Evolutionary conservation across 2,797 vertebrate species (phyloP), one percentile per base, ranked within the genome.

Genomic region (Pangasius krempfi): DNA sequence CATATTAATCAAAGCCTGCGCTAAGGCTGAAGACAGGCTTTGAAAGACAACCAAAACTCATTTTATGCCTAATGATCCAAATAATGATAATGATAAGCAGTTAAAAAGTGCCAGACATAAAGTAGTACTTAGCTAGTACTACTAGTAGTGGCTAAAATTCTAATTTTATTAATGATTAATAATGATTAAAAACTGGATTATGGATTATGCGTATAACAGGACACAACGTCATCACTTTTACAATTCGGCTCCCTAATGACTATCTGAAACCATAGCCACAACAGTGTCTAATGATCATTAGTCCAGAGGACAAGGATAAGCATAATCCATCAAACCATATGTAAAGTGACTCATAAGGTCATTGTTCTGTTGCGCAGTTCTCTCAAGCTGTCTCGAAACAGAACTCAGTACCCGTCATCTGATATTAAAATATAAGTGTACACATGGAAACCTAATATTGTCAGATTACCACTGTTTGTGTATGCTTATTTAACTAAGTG

Each of bases 1-100:
- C 79, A 86, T 52, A 47, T 87, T 47, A 47, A 86, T 85, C 85
- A 75, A 84, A 86, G 20, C 87, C 44, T 75, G 54, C n/a, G 5
- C 9, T 37, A n/a, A 62, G 50, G 16, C 25, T 56, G 27, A 33
- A 80, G 40, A 70, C 52, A 33, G 82, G 66, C 60, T 64, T 83
- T 68, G 27, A 73, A 83, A 33, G 27, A 82, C 14, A 30, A 60
- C 30, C 66, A 64, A 37, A 47, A 85, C 27, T 79, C 44, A 54
- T 56, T 79, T 66, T 30, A 75, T 47, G 33, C 27, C 50, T 70
- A 79, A 82, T 78, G 60, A 4, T n/a, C 72, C 82, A 85, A 78
- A 50, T 44, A 47, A 85, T 52, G 44, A 6, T 52, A 60, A 75
- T 62, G 54, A 62, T 47, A 76, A 76, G 0, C 60, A 58, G 25